Conservation (phyloP, 2,797 vertebrate species). For the Argya squamiceps region DNA sequence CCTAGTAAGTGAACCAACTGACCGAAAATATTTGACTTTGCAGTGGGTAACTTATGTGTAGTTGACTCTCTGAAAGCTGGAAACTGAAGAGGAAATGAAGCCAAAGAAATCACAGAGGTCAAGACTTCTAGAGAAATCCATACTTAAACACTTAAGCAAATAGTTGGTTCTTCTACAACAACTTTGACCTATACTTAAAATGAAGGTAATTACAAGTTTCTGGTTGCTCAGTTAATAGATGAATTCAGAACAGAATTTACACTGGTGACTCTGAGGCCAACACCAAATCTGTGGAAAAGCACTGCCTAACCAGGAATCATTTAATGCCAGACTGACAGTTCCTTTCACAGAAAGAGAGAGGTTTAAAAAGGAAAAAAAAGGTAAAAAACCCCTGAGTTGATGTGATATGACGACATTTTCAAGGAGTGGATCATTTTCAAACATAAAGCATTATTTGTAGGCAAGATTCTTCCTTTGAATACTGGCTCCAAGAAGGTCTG, state of each 20-base stretch:
- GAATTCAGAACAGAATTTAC: not conserved
- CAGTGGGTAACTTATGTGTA: not conserved
- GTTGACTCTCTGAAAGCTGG: not conserved
- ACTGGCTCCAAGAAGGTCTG: not conserved
- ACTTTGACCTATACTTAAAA: not conserved
- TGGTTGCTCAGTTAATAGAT: not conserved
- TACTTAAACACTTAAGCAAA: conserved; percentile 9
- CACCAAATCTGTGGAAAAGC: not conserved
- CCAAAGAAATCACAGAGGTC: not conserved
- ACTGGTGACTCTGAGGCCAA: not conserved
- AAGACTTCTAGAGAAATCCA: not conserved
- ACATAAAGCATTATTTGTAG: not conserved
- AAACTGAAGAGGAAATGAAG: not conserved
- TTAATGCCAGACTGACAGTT: not conserved
- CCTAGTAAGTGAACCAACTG: not conserved
- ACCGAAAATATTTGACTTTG: conserved; percentile 3
- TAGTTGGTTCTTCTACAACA: not conserved
- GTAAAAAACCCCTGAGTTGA: not conserved
- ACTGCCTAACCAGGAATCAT: not conserved
- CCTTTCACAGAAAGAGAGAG: not conserved
- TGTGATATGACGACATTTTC: not conserved
- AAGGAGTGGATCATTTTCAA: not conserved
- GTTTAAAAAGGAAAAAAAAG: not conserved
- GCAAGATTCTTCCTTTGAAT: not conserved
- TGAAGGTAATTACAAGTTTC: not conserved